Base-by-base conservation (phyloP, 1,140 invertebrate genomes). In the Drosophila tsacasi region DNA sequence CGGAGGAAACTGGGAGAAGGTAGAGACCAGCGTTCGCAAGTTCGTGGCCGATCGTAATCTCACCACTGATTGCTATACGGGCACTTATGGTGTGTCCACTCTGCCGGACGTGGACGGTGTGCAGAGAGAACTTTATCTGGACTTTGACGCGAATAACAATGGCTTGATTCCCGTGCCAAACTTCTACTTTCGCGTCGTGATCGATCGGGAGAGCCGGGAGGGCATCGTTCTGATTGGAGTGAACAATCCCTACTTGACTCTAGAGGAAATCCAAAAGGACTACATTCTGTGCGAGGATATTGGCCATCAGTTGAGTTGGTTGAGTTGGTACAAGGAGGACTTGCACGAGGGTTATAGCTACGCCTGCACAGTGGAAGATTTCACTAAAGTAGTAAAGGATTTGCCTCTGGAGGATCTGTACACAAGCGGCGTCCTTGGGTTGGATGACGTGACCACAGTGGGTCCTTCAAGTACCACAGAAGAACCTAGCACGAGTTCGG, bases 331-430 rank as follows among this genome's bases (percentile, higher is more conserved):
- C 3, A 89, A 92, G 4, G 82, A 94, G 47, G 93, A 95, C 78
- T 93, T 95, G 30, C 92, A 91, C 12, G 76, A 93, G 15, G 96
- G 96, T 0, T 95, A 95, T 76, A 94, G 94, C 9, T 96, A 96
- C 83, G 95, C 95, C n/a, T 96, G 96, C 82, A 93, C 93, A 2
- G 93, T 96, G 15, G 91, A 94, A 37, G 94, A 95, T 44, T 95
- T 96, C 72, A 93, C 94, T 30, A 93, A 86, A 57, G 84, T 92
- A 0, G 93, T 96, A 3, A 92, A 89, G 2, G 92, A 94, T 44
- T 77, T 93, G 63, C 92, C 92, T 0, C 54, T 91, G 8, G 84
- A 92, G 0, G 82, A 92, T 68, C 64, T 92, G 12, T 19, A 92
- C 2, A 92, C 91, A 1, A 92, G 52, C 39, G 91, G 91, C 8